phyloP scores from a whole-genome alignment of 2,113 vertebrate species.

The zebrafish (Danio rerio) region GRCz12tu NC_133189.1:25628001-25628500 shows the following conservation, averaged over 20 bases:
- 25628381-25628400: slow-evolving; percentile 54
- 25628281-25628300: slow-evolving; percentile 59
- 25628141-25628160: slow-evolving; percentile 71
- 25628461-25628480: slow-evolving; percentile 53
- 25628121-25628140: slow-evolving; percentile 69
- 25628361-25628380: slow-evolving; percentile 61
- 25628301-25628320: slow-evolving; percentile 68
- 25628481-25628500: slow-evolving; percentile 43
- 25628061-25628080: slow-evolving; percentile 25
- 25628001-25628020: slow-evolving; percentile 21
- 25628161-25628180: slow-evolving; percentile 69
- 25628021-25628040: slow-evolving; percentile 40
- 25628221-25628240: slow-evolving; percentile 19
- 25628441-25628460: slow-evolving; percentile 56
- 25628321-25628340: slow-evolving; percentile 72
- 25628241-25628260: slow-evolving; percentile 74
- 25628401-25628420: slow-evolving; percentile 71
- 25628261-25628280: slow-evolving; percentile 63
- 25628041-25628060: slow-evolving; percentile 46
- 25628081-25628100: slow-evolving; percentile 39
- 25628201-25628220: slow-evolving; percentile 58
- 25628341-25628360: slow-evolving; percentile 75
- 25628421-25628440: slow-evolving; percentile 50
- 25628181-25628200: slow-evolving; percentile 75
- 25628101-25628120: slow-evolving; percentile 54